Conservation (phyloP, 2,113 vertebrate genomes). For the Hoplias malabaricus region DNA sequence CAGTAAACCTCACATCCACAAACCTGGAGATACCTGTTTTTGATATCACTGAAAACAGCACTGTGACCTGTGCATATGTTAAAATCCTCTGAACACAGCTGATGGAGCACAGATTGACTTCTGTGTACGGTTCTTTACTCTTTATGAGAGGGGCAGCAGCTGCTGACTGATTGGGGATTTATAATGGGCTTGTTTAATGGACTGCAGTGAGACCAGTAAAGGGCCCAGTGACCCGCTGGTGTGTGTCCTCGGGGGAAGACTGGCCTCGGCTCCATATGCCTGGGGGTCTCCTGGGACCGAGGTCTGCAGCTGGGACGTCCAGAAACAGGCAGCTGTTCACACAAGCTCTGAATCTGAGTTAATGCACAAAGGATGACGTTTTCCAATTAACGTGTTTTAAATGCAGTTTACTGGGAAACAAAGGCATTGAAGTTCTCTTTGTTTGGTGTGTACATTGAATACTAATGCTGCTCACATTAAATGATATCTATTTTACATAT, state of each 20-base stretch:
- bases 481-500: too few relatives aligned
- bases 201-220: constrained; percentile 28
- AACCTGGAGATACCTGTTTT: too few relatives aligned
- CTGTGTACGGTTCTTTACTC: neutral
- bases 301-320: neutral
- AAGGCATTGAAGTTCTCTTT: neutral
- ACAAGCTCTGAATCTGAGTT: neutral
- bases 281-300: neutral
- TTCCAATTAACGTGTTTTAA: neutral
- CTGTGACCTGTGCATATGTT: neutral
- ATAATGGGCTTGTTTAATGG: constrained; percentile 37
- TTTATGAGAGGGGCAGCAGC: constrained; percentile 18
- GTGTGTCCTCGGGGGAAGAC: constrained; percentile 18
- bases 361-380: neutral
- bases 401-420: neutral
- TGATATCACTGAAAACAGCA: neutral
- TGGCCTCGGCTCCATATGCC: constrained; percentile 25
- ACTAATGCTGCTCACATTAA: too few relatives aligned
- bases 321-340: neutral
- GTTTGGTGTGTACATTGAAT: neutral
- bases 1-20: too few relatives aligned
- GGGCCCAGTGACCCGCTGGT: neutral
- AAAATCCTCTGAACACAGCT: constrained; percentile 23
- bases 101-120: constrained; percentile 2
- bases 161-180: constrained; percentile 24